phyloP scores from a whole-genome alignment of 1,140 invertebrate species.

The Metaphire vulgaris region DNA sequence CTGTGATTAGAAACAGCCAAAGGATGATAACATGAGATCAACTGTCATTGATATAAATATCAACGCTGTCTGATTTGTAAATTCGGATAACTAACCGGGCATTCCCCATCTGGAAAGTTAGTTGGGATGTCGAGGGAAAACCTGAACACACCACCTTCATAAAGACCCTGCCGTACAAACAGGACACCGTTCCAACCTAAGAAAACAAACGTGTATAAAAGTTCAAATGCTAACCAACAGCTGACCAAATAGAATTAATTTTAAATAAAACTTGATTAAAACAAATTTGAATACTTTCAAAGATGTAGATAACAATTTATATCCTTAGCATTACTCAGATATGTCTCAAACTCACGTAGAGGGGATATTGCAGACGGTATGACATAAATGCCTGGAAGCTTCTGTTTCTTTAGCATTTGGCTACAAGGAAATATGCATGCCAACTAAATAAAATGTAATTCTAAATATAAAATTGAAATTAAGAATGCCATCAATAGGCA shows the following conservation, averaged over 20 bases:
- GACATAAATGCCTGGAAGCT: slow-evolving; percentile 78
- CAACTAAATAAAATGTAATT: no score
- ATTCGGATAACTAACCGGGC: slow-evolving; percentile 66
- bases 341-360: slow-evolving; percentile 55
- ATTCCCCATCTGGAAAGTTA: slow-evolving; percentile 76
- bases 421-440: slow-evolving; percentile 61
- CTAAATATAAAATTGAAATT: no score
- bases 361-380: slow-evolving; percentile 73
- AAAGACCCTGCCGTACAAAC: slow-evolving; percentile 78
- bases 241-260: slow-evolving; percentile 4
- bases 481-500: no score
- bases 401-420: slow-evolving; percentile 75
- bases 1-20: no score
- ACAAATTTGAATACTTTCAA: no score
- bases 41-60: no score
- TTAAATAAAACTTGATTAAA: not conserved
- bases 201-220: slow-evolving; percentile 46
- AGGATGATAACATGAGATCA: no score
- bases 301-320: no score
- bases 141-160: slow-evolving; percentile 79
- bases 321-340: no score
- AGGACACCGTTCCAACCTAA: slow-evolving; percentile 88
- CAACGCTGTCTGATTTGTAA: not conserved
- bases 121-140: slow-evolving; percentile 78
- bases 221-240: not conserved